Conservation (phyloP, 2,113 vertebrate genomes). For the Paramisgurnus dabryanus region DNA sequence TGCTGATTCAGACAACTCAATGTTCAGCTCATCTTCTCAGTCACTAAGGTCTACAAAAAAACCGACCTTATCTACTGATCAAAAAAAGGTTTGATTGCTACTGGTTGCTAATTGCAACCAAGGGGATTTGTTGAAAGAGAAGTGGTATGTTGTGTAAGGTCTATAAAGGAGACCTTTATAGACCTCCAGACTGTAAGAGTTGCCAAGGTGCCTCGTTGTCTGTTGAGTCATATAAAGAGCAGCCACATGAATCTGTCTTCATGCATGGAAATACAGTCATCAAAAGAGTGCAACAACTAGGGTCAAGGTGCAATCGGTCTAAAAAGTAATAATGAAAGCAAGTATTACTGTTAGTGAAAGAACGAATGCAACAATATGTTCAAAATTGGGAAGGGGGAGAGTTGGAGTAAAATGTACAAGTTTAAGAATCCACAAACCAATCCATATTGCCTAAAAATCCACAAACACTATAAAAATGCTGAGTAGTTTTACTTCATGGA, state of each 20-base stretch:
- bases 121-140: constrained; percentile 37
- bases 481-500: too few species aligned
- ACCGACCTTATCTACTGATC: neutral
- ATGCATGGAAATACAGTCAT: constrained; percentile 38
- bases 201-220: constrained; percentile 46
- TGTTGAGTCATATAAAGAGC: constrained; percentile 52
- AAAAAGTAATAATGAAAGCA: constrained; percentile 31
- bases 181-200: constrained; percentile 42
- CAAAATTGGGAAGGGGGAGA: neutral
- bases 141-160: constrained; percentile 41
- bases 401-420: too few species aligned
- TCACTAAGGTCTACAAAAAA: constrained; percentile 21
- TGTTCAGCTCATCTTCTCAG: too few species aligned
- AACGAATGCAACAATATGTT: neutral
- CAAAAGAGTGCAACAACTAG: constrained; percentile 17
- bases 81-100: constrained; percentile 16
- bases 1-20: too few species aligned
- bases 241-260: constrained; percentile 37
- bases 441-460: too few species aligned
- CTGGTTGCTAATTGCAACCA: constrained; percentile 21
- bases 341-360: neutral
- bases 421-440: neutral
- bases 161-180: constrained; percentile 27
- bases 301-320: constrained; percentile 6
- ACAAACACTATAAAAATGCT: too few species aligned